Percentiles rank a stretch among this genome's conserved stretches.
phyloP scores from a whole-genome alignment of 2,113 vertebrate species.

The Nycticebus coucang region DNA sequence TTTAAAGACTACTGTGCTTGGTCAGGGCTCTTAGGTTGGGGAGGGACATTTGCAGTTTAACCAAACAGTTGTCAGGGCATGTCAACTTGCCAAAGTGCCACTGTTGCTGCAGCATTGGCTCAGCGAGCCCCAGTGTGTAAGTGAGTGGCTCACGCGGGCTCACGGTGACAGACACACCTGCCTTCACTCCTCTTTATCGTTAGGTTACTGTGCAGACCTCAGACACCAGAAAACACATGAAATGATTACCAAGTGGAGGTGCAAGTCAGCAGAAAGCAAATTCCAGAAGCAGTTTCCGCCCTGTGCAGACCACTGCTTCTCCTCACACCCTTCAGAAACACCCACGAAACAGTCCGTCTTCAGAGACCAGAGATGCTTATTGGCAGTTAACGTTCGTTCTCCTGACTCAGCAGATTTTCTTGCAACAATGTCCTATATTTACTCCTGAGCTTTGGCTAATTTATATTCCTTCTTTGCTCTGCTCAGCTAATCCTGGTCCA shows the following conservation, averaged over 20 bases:
- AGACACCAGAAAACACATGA: slow-evolving; percentile 72
- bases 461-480: slow-evolving; percentile 41
- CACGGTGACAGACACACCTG: slow-evolving; percentile 80
- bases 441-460: slow-evolving; percentile 49
- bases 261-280: slow-evolving; percentile 64
- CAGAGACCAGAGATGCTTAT: slow-evolving; percentile 55
- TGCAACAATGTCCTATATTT: slow-evolving; percentile 60
- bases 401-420: slow-evolving; percentile 70
- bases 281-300: slow-evolving; percentile 50
- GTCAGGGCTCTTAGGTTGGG: slow-evolving; percentile 40
- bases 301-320: background rate
- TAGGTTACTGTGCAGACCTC: slow-evolving; percentile 80
- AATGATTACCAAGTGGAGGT: slow-evolving; percentile 72
- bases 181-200: slow-evolving; percentile 80
- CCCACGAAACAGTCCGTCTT: slow-evolving; percentile 42
- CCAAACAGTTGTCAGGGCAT: slow-evolving; percentile 47
- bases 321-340: background rate
- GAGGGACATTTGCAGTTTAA: slow-evolving; percentile 61
- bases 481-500: slow-evolving; percentile 27
- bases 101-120: slow-evolving; percentile 55
- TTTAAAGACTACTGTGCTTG: slow-evolving; percentile 39
- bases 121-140: slow-evolving; percentile 71
- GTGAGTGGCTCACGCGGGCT: slow-evolving; percentile 27
- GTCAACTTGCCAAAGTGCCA: slow-evolving; percentile 53
- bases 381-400: slow-evolving; percentile 57